Evolutionary conservation across 2,888 invertebrate genomes (phyloP), one percentile per base, ranked within the genome.

Genomic region (Calameuta filiformis): DNA sequence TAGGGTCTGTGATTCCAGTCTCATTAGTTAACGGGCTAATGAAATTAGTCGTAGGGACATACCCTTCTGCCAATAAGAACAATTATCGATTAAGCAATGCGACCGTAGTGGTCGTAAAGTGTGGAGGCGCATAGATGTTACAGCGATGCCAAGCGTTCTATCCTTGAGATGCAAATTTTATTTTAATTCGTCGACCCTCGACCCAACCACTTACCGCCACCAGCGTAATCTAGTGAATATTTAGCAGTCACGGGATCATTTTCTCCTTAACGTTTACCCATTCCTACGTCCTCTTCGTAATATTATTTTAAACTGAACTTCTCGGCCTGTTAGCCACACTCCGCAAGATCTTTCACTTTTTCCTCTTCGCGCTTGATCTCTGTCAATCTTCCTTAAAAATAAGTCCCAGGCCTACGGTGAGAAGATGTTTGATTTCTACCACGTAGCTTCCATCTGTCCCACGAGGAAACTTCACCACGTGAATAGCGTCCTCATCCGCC

Each of bases 191-290:
- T 56, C 31, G 35, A 56, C 74, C n/a, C 69, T 30, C 33, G 12
- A 31, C 77, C 31, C 40, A 71, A 11, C 68, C 40, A 35, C 75
- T 75, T 75, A 71, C 77, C 71, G 75, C 35, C 68, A 69, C 35
- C 68, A 69, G 35, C 34, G 71, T 75, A 69, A 75, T 56, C 77
- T 77, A 34, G 74, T 77, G 77, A 77, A 77, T 77, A 77, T 77
- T 75, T 75, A 77, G 37, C 75, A 75, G 35, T 40, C 77, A 12
- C 11, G 56, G 35, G 71, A 37, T 77, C 75, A 75, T 71, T 75
- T 71, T 75, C 35, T 40, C 75, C 77, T 40, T 71, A 12, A 31
- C 12, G 71, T 15, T 33, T 69, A n/a, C 33, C 69, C 69, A 69
- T 77, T 33, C 71, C 77, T 9, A 35, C 37, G 12, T 69, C 33